These are phyloP conservation scores for Neotoma lepida DNA, from an alignment of 2,113 vertebrate species.

Conservation along the genomic window DNA sequence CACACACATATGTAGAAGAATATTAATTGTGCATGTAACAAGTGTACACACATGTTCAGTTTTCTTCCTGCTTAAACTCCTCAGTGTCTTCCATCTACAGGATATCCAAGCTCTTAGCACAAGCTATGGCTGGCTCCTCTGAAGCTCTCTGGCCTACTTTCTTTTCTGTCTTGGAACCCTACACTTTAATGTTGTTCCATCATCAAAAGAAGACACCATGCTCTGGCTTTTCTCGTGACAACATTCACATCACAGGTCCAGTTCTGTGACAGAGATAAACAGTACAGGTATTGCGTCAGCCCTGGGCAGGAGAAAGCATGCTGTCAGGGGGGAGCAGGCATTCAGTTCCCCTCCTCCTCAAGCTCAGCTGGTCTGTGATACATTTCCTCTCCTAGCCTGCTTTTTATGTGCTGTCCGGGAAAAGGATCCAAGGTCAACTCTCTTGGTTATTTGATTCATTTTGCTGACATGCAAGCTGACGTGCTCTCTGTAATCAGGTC, in stretches of 20 bases:
- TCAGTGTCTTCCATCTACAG: not conserved
- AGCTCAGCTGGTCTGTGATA: not conserved
- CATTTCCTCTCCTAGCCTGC: constrained; percentile 32
- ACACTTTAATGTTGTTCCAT: not conserved
- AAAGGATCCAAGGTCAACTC: constrained; percentile 68
- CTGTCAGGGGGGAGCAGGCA: not conserved
- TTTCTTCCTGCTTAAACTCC: constrained; percentile 23
- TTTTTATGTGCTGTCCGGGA: constrained; percentile 60
- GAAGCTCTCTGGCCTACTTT: not conserved
- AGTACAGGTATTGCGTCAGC: not conserved
- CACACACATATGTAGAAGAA: not conserved
- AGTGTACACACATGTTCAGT: not conserved
- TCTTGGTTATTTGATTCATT: constrained; percentile 69
- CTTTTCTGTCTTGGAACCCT: constrained; percentile 41
- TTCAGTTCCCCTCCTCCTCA: not conserved
- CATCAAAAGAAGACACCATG: not conserved
- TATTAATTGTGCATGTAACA: not conserved
- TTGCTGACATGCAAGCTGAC: constrained; percentile 70
- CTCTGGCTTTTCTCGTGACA: not conserved
- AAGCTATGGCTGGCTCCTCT: not conserved
- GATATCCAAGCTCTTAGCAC: not conserved
- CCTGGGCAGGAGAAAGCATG: not conserved
- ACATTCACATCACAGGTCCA: not conserved
- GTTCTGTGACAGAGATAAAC: not conserved
- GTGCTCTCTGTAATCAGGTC: constrained; percentile 19